Base-by-base conservation (phyloP, 2,113 vertebrate genomes). In the Arizona elegans region DNA sequence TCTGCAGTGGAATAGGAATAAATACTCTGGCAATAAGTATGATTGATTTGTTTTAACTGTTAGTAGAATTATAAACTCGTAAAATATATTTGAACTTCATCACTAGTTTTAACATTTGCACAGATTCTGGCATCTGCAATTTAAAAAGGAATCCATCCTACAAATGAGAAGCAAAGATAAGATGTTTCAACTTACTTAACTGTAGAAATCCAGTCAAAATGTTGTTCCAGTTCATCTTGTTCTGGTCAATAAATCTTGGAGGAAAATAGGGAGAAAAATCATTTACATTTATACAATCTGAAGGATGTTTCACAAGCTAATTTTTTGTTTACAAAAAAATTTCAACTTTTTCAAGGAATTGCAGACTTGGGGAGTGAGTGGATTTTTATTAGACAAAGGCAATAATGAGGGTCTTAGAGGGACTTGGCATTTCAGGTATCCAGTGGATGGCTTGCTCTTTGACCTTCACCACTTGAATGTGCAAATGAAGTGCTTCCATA, bases 171-270 rank as follows among this genome's bases (percentile, higher is more conserved):
- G 13, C 92, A 90, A 92, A 94, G 33, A 65, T 85, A 29, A 85
- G 19, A 1, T 29, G 90, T 87, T 81, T 81, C 47, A 88, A 96
- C 98, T 98, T 96, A 98, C 98, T 97, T 92, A 96, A 93, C 0
- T 96, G 94, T 90, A 98, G 93, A 58, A 96, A 88, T 7, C 56
- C 0, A 29, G 92, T 50, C 89, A 58, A 95, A 93, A 96, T n/a
- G 86, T 94, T 97, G 55, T 92, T 92, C 95, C 52, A 95, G 24
- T 5, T 92, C 98, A 98, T 98, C 96, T 96, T 97, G 94, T 50
- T 96, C 91, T 90, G 62, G 90, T 90, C 92, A 89, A 86, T 5
- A 86, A n/a, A 91, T 85, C 97, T 97, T 95, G 24, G 12, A 52
- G 2, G 19, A 97, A 97, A 95, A 95, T 47, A 97, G 9, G 47